These are phyloP conservation scores for Dryomyza anilis DNA, from an alignment of 2,888 invertebrate species.

Conservation along the genomic window DNA sequence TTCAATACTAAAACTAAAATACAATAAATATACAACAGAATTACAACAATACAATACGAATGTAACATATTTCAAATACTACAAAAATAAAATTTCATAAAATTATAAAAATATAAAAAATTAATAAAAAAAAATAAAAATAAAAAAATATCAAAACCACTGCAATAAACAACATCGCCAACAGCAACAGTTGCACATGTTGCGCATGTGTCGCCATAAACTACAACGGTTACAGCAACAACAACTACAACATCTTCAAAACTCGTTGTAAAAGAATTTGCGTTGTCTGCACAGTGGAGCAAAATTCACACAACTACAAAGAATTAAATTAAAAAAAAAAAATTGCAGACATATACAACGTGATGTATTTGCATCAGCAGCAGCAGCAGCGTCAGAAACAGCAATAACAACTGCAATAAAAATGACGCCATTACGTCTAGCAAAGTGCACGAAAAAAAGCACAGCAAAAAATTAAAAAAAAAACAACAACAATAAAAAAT, in stretches of 20 bases:
- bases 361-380: neutral
- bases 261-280: neutral
- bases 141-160: neutral
- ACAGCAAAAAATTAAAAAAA: neutral
- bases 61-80: too few species aligned
- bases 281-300: conserved; percentile 1
- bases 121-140: too few species aligned
- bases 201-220: neutral
- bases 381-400: neutral
- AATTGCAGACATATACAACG: neutral
- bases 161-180: neutral
- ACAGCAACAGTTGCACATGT: conserved; percentile 6
- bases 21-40: too few species aligned
- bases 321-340: neutral
- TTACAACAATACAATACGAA: too few species aligned
- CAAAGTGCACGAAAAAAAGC: neutral
- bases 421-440: conserved; percentile 18
- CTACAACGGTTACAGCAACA: neutral
- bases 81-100: too few species aligned
- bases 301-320: neutral
- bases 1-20: too few species aligned
- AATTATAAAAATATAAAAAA: too few species aligned
- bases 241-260: neutral
- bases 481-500: neutral
- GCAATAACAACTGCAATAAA: neutral